Evolutionary conservation across 1,140 invertebrate genomes (phyloP), one percentile per base, ranked within the genome.

Genomic region (Rhagoletis zephyria): DNA sequence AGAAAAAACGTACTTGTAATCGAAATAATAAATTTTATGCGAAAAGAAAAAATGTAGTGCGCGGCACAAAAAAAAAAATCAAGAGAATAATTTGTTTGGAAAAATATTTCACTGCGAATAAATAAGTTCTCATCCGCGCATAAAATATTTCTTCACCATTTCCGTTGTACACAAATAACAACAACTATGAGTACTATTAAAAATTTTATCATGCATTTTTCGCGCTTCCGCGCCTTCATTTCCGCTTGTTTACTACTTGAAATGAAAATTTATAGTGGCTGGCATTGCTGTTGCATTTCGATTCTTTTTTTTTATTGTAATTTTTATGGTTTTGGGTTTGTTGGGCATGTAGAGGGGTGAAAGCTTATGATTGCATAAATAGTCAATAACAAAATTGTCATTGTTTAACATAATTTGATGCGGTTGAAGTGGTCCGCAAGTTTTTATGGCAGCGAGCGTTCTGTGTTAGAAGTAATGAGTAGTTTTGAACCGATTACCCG

Each of bases 121-220:
- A 74, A 74, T 42, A 74, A 16, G 16, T 48, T 77, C 16, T 77
- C 16, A 10, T n/a, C 16, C 7, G 48, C 0, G 42, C 70, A 77
- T n/a, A 77, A 48, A 77, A 77, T 51, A 51, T 19, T 45, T 16
- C 7, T 56, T 77, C 16, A 56, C 14, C 4, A 77, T 51, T 51
- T 7, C 16, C 70, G 16, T 3, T 51, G 2, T 16, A 7, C n/a
- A n/a, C 48, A 3, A 51, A 3, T 3, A 81, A 14, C 48, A 51
- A 51, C 16, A 30, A 30, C 30, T 30, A 30, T 30, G 30, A 30
- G 30, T 30, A 30, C 30, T 30, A 30, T 30, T 30, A 30, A 30
- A 30, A 30, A 30, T 30, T 56, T 81, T 81, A 56, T 81, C 19
- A 56, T 10, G 48, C 48, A 81, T 81, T 81, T 81, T 56, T 81